phyloP scores from a whole-genome alignment of 2,797 vertebrate genomes.

The Cossypha polioptera region DNA sequence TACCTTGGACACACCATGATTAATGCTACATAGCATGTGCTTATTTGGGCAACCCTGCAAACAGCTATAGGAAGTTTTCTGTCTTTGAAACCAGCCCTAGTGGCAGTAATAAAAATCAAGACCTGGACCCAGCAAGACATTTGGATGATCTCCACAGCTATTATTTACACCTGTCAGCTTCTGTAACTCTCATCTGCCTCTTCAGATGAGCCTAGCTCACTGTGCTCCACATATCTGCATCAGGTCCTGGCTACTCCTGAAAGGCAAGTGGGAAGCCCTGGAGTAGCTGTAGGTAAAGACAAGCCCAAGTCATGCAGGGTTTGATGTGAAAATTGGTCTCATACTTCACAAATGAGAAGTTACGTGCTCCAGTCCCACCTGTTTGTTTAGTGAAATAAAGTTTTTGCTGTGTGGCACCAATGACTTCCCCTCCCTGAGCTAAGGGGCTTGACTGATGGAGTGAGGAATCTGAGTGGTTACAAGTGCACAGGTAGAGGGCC shows the following conservation, averaged over 20 bases:
- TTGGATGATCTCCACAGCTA: background rate
- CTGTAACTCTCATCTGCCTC: background rate
- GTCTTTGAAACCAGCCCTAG: background rate
- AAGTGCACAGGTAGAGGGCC: background rate
- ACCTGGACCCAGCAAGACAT: background rate
- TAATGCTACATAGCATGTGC: background rate
- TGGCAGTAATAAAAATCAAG: background rate
- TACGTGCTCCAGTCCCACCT: background rate
- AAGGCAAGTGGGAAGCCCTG: background rate
- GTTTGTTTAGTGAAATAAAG: background rate
- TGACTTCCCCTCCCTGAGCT: background rate
- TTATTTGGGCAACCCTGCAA: background rate
- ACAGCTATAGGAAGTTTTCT: background rate
- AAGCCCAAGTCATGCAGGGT: background rate
- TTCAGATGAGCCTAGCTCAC: background rate
- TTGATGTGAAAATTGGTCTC: background rate
- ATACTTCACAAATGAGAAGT: background rate
- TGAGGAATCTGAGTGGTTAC: too few relatives aligned
- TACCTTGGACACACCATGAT: background rate
- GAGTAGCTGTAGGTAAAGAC: background rate
- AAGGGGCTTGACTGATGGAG: background rate
- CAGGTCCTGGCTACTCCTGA: background rate
- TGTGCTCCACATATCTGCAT: background rate
- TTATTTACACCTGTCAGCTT: background rate
- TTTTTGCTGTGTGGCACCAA: background rate